phyloP scores from a whole-genome alignment of 2,113 vertebrate genomes.

The Platichthys stellatus region DNA sequence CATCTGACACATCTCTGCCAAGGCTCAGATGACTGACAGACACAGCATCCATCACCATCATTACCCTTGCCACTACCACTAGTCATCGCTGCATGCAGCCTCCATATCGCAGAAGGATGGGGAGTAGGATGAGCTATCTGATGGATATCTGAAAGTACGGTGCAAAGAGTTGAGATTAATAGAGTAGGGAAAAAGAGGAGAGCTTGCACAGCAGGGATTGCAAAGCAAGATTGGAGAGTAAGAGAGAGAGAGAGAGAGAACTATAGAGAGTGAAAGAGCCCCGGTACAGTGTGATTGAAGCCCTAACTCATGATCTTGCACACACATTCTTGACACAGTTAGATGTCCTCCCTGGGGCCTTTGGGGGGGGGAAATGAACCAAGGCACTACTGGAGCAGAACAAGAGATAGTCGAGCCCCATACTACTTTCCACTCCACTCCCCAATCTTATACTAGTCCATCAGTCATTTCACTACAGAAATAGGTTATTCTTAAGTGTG shows the following conservation, averaged over 20 bases:
- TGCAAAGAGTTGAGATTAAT: constrained; percentile 46
- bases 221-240: constrained; percentile 16
- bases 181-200: constrained; percentile 31
- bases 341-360: constrained; percentile 54
- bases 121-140: constrained; percentile 24
- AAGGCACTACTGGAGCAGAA: constrained; percentile 58
- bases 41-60: constrained; percentile 49
- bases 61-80: constrained; percentile 31
- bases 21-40: constrained; percentile 65
- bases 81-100: constrained; percentile 48
- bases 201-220: constrained; percentile 35
- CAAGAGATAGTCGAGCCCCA: constrained; percentile 49
- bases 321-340: constrained; percentile 70
- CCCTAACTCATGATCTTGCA: constrained; percentile 57
- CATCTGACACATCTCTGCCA: constrained; percentile 65
- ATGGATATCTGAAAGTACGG: constrained; percentile 30
- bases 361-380: constrained; percentile 50
- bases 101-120: not conserved
- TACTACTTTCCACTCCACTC: constrained; percentile 44
- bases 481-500: constrained; percentile 61
- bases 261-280: constrained; percentile 33
- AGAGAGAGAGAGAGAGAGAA: constrained; percentile 27
- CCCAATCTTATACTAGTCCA: constrained; percentile 54
- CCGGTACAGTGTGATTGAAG: constrained; percentile 52
- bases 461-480: constrained; percentile 68